Evolutionary conservation across 2,888 invertebrate species (phyloP), one percentile per base, ranked within the genome.

Genomic region (Hypolimnas misippus): DNA sequence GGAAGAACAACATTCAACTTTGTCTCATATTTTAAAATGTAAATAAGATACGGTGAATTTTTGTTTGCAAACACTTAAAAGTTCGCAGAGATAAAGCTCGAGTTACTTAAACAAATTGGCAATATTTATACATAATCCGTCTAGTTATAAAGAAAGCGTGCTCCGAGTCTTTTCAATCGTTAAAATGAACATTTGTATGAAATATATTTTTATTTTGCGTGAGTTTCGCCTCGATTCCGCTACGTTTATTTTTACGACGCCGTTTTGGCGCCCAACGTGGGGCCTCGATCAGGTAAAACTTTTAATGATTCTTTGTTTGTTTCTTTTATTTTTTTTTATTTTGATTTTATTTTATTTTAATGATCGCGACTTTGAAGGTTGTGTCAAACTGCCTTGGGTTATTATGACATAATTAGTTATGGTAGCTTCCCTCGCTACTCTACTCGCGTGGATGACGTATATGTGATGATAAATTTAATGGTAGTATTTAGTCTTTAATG

Each of bases 261-360:
- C 58, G 31, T 62, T 62, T 63, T 66, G 63, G 65, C 58, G 68
- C 66, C 65, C 68, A 62, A 62, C 61, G 63, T 57, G 63, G n/a
- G 63, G 57, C 58, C 49, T 44, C 53, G 42, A 44, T 38, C 49
- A 54, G 53, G 53, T 51, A 35, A 57, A 57, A 57, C 42, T 57
- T 60, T 57, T 62, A 56, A 59, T 62, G 46, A 59, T 49, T 16
- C 50, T 33, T 57, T 56, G 44, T 46, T 46, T 46, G 17, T 46
- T 46, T 46, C 44, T 46, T 46, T 38, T 38, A 12, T 35, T 35
- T 8, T 46, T 42, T 52, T 25, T 31, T 3, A 2, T 10, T 40
- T 29, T 33, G 16, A 10, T 29, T 16, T 52, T 19, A 46, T 21
- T 25, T 40, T 14, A 40, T 16, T 40, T 40, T 21, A 21, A 46